Conservation (phyloP, 2,113 vertebrate species). For the Progne subis region DNA sequence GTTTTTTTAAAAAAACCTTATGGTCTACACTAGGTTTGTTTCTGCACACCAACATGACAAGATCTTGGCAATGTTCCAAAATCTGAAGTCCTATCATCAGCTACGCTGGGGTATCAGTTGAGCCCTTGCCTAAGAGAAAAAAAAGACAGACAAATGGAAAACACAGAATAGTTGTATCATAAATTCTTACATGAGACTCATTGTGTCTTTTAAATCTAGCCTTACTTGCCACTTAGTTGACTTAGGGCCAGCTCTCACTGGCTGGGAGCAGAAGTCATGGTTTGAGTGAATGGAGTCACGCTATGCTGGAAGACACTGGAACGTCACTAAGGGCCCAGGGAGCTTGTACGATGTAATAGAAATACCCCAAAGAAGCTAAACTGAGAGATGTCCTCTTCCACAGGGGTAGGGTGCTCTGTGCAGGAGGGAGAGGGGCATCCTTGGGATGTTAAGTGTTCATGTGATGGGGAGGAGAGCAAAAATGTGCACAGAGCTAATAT, state of each 20-base stretch:
- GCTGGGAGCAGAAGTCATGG: background rate
- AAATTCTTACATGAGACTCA: background rate
- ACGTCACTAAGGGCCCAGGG: background rate
- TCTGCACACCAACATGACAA: background rate
- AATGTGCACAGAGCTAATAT: rapidly evolving
- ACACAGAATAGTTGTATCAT: background rate
- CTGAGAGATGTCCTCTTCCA: background rate
- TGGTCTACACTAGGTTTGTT: background rate
- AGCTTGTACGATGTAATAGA: rapidly evolving
- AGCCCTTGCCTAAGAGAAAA: background rate
- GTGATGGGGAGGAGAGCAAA: background rate
- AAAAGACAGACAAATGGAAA: background rate
- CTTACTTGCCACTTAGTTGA: background rate
- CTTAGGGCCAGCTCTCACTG: background rate
- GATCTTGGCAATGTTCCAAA: background rate
- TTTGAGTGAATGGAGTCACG: background rate
- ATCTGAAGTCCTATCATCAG: background rate
- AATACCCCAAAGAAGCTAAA: background rate
- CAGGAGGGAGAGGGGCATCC: background rate
- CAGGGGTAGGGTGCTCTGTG: background rate
- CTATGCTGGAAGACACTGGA: background rate
- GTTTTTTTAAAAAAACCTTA: background rate
- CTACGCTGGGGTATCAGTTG: background rate
- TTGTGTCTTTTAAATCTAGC: background rate
- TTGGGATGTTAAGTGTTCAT: background rate